These are phyloP conservation scores for Myopa tessellatipennis DNA, from an alignment of 2,888 invertebrate genomes.

Conservation along the genomic window DNA sequence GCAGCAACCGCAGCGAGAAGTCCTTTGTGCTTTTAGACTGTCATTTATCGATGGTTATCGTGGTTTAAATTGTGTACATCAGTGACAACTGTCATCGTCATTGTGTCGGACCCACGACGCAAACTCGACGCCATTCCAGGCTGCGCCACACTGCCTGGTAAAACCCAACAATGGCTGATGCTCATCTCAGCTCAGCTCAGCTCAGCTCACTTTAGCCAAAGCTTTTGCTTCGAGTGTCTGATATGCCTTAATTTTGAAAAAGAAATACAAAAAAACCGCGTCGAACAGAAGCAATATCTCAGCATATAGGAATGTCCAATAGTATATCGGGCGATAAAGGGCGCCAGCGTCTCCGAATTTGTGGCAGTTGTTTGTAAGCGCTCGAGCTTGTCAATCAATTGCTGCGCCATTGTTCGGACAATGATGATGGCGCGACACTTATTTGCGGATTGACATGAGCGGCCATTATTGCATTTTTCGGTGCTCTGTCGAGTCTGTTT, in stretches of 20 bases:
- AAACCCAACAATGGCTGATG: conserved; percentile 40
- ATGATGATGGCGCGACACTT: conserved; percentile 52
- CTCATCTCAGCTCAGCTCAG: conserved; percentile 31
- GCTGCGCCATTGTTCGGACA: conserved; percentile 53
- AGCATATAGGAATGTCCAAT: conserved; percentile 28
- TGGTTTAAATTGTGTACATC: conserved; percentile 57
- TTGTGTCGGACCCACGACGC: conserved; percentile 36
- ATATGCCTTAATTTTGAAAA: conserved; percentile 2
- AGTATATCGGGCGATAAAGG: conserved; percentile 19
- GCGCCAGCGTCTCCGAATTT: conserved; percentile 35
- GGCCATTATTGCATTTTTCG: conserved; percentile 47
- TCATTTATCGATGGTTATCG: conserved; percentile 54
- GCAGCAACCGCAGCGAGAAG: not conserved
- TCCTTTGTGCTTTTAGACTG: conserved; percentile 49
- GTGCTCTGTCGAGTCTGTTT: conserved; percentile 27
- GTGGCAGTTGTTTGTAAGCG: conserved; percentile 33
- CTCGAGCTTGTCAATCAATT: conserved; percentile 54
- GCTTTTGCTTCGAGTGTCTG: conserved; percentile 4
- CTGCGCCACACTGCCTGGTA: not conserved
- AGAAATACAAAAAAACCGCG: not conserved
- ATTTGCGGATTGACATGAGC: conserved; percentile 33
- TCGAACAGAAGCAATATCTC: not conserved
- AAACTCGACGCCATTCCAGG: conserved; percentile 5
- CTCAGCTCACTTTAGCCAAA: conserved; percentile 1
- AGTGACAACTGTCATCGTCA: conserved; percentile 55